These are phyloP conservation scores for Lepus timidus DNA, from an alignment of 2,113 vertebrate genomes.

Conservation along the genomic window DNA sequence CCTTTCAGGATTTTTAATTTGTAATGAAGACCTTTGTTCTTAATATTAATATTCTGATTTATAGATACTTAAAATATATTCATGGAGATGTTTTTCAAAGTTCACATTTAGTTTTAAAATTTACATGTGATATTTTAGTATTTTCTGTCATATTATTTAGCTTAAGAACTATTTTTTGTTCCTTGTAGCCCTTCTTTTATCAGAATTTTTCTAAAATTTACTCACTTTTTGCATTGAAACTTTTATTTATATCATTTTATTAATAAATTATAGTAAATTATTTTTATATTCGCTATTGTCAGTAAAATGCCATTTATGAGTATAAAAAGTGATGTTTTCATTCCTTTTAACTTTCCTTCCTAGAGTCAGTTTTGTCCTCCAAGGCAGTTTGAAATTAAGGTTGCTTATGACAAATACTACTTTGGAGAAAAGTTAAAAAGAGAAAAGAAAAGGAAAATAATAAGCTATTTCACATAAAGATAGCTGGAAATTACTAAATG, in stretches of 20 bases:
- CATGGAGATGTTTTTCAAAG: conserved; percentile 4
- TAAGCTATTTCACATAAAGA: conserved; percentile 19
- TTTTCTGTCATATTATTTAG: conserved; percentile 18
- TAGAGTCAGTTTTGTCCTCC: conserved; percentile 1
- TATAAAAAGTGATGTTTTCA: neutral
- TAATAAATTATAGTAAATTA: conserved; percentile 34
- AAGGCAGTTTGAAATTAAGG: conserved; percentile 50
- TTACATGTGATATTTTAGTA: neutral
- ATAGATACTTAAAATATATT: conserved; percentile 49
- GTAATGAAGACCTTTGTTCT: conserved; percentile 25
- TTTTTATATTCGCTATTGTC: conserved; percentile 7
- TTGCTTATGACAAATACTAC: conserved; percentile 9
- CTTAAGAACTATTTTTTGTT: neutral
- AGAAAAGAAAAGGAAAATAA: neutral
- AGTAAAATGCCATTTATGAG: conserved; percentile 30
- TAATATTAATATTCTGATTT: conserved; percentile 54
- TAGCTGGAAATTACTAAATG: conserved; percentile 31
- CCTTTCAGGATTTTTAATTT: conserved; percentile 54
- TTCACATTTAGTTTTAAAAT: conserved; percentile 59
- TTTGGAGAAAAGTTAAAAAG: neutral
- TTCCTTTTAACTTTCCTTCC: conserved; percentile 14
- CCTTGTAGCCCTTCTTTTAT: neutral
- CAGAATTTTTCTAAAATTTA: neutral
- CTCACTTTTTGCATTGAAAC: conserved; percentile 8
- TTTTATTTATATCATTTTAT: conserved; percentile 35